A percentile compares a stretch with the other conserved stretches of the same genome.
phyloP scores from a whole-genome alignment of 2,113 vertebrate species.

The Holacanthus passer region DNA sequence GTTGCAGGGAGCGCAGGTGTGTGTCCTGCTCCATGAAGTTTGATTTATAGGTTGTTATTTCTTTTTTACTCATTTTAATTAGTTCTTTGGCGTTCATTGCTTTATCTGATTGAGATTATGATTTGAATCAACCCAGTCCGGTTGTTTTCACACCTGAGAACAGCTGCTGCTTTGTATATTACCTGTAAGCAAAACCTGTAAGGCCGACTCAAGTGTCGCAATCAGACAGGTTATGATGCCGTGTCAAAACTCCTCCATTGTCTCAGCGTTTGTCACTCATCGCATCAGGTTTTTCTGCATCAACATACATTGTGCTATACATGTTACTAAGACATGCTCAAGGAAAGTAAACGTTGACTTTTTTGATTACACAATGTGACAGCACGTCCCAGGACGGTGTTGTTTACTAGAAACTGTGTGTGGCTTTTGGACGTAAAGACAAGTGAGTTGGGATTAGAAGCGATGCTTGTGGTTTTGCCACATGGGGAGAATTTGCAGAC shows the following conservation, averaged over 20 bases:
- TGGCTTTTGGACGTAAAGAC: neutral
- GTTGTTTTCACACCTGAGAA: neutral
- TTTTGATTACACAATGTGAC: neutral
- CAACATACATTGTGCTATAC: neutral
- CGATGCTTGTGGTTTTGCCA: neutral
- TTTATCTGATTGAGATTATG: neutral
- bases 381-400: neutral
- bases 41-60: too few species aligned
- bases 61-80: too few species aligned
- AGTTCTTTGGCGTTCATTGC: neutral
- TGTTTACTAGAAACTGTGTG: neutral
- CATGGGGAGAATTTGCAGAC: neutral
- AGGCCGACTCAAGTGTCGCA: neutral
- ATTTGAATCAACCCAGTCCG: neutral
- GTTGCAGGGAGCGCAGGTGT: too few species aligned
- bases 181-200: neutral
- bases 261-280: neutral
- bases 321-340: neutral
- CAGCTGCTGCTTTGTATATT: neutral
- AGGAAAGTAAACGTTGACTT: neutral
- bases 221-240: neutral
- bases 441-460: neutral
- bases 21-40: too few species aligned
- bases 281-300: slow-evolving; percentile 2
- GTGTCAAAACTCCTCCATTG: neutral